phyloP scores from a whole-genome alignment of 2,888 invertebrate genomes.

The Papilio elwesi region DNA sequence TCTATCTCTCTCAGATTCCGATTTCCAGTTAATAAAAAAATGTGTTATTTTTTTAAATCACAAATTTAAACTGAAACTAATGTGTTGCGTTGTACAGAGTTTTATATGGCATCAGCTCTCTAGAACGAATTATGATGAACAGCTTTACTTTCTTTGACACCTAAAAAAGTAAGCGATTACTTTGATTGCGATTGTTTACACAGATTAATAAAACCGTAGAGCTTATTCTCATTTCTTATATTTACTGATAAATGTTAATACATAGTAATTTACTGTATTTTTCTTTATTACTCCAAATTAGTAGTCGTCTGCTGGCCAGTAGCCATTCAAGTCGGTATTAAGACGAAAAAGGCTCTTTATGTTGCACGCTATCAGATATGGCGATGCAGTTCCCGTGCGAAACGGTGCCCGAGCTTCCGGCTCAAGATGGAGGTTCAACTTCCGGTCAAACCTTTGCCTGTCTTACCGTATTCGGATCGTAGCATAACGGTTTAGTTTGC shows the following conservation, averaged over 20 bases:
- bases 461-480: conserved; percentile 42
- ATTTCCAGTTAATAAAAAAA: too few species aligned
- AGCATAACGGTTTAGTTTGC: conserved; percentile 42
- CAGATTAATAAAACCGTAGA: background rate
- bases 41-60: too few species aligned
- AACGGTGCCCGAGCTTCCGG: conserved; percentile 43
- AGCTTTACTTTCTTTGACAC: too few species aligned
- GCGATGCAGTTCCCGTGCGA: conserved; percentile 45
- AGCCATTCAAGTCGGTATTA: conserved; percentile 13
- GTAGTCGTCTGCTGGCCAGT: conserved; percentile 15
- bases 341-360: conserved; percentile 35
- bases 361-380: conserved; percentile 43
- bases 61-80: too few species aligned
- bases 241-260: too few species aligned
- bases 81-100: too few species aligned
- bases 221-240: too few species aligned
- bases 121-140: too few species aligned
- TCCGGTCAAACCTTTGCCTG: conserved; percentile 43
- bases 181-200: too few species aligned
- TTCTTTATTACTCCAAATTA: conserved; percentile 12
- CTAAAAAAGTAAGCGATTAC: too few species aligned
- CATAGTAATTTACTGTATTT: background rate
- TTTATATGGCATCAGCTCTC: too few species aligned
- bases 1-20: background rate
- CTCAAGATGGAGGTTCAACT: conserved; percentile 44